Evolutionary conservation across 2,888 invertebrate genomes (phyloP), one percentile per base, ranked within the genome.

Genomic region (Tricholauxania praeusta): DNA sequence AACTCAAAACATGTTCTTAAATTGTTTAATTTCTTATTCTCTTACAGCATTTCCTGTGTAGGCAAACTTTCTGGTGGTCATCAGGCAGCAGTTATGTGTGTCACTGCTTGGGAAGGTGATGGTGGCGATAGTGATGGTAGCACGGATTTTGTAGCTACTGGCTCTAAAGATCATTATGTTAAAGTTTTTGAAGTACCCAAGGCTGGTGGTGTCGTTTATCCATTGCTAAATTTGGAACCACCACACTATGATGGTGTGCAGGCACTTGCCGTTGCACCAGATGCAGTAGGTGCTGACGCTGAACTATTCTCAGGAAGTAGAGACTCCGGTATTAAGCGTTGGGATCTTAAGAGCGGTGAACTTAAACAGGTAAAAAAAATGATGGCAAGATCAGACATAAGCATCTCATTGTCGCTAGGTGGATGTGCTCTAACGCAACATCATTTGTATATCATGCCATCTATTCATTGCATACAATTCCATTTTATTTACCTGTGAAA

Each of bases 181-280:
- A 91, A 92, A 90, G 86, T 87, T 51, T 87, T 87, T 85, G 82
- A 89, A 86, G 86, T 89, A 83, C 71, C 87, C 81, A 75, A 85
- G 74, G 83, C 86, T 2, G 88, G 89, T n/a, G 89, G 91, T 78
- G 87, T 90, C 66, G 87, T 86, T 32, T 87, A 88, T 81, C 91
- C 90, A 78, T 88, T 92, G 49, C 89, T 91, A 71, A 91, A 92
- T 80, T 88, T 94, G 72, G 92, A 93, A 79, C 96, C 96, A 15
- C 96, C 96, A 8, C 96, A 96, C 88, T 96, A 96, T 86, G 96
- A 96, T 86, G 96, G 96, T 39, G 94, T 96, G 70, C 94, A 96
- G 84, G 93, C 94, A 59, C 89, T 96, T 64, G 91, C 93, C 49
- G 88, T 93, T 68, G 87, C 88, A 74, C 92, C 91, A 49, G 89